Percentiles rank a stretch among this genome's conserved stretches.
Conservation (phyloP, 2,888 invertebrate genomes). For the Eupithecia pulchellata region DNA sequence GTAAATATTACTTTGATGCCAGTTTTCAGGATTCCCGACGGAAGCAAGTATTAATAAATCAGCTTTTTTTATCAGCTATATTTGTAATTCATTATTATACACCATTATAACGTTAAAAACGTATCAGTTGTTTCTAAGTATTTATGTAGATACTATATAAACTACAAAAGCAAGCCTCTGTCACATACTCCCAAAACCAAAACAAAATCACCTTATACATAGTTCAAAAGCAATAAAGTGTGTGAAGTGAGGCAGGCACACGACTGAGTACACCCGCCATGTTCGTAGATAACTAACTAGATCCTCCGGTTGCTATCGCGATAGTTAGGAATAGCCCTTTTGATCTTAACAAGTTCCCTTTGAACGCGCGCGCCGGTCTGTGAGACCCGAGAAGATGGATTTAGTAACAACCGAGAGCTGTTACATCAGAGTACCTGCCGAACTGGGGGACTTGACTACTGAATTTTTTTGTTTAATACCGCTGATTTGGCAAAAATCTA, state of each 20-base stretch:
- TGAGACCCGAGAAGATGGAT: background rate
- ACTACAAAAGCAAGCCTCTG: background rate
- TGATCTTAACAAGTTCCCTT: constrained; percentile 1
- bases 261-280: background rate
- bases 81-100: background rate
- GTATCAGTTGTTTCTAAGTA: background rate
- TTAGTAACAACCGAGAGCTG: constrained; percentile 4
- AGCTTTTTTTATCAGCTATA: too few relatives aligned
- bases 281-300: constrained; percentile 3
- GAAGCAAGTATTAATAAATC: too few relatives aligned
- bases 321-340: constrained; percentile 6
- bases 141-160: background rate
- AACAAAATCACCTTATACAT: constrained; percentile 2
- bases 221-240: constrained; percentile 9
- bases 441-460: background rate
- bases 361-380: constrained; percentile 2
- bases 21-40: too few relatives aligned
- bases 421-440: background rate
- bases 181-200: background rate
- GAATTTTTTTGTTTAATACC: background rate
- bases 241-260: background rate
- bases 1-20: too few relatives aligned
- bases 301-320: background rate
- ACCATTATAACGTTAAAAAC: too few relatives aligned
- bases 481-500: background rate